phyloP scores from a whole-genome alignment of 2,888 invertebrate species.

The Pterostichus niger region DNA sequence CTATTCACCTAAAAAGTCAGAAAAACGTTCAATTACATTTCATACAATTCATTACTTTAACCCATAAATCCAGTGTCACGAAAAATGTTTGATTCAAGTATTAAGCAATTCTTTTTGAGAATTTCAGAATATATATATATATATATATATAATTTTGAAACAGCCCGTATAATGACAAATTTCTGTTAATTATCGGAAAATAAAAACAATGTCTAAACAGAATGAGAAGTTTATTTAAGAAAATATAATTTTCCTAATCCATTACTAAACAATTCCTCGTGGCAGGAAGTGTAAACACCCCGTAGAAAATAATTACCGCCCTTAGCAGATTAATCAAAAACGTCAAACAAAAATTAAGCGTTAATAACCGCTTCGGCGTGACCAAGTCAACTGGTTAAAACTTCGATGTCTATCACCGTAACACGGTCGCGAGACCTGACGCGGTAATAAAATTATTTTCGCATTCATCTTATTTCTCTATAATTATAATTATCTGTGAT shows the following conservation, averaged over 20 bases:
- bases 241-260: slow-evolving; percentile 26
- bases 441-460: slow-evolving; percentile 62
- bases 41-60: no score
- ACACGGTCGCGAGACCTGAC: neutral
- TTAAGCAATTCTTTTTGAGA: no score
- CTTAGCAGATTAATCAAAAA: slow-evolving; percentile 44
- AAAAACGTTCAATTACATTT: no score
- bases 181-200: neutral
- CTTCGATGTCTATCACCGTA: slow-evolving; percentile 32
- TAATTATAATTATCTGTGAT: slow-evolving; percentile 59
- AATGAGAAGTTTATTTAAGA: slow-evolving; percentile 42
- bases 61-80: no score
- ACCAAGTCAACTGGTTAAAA: slow-evolving; percentile 20
- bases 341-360: slow-evolving; percentile 46
- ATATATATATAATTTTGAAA: no score
- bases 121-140: no score
- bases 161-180: no score
- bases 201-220: slow-evolving; percentile 1
- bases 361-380: slow-evolving; percentile 25
- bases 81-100: no score
- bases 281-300: slow-evolving; percentile 23
- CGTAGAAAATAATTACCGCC: slow-evolving; percentile 34
- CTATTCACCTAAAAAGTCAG: no score
- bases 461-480: slow-evolving; percentile 57
- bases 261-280: neutral